Evolutionary conservation across 2,797 vertebrate species (phyloP).

Genomic region (Apodemus agrarius): DNA sequence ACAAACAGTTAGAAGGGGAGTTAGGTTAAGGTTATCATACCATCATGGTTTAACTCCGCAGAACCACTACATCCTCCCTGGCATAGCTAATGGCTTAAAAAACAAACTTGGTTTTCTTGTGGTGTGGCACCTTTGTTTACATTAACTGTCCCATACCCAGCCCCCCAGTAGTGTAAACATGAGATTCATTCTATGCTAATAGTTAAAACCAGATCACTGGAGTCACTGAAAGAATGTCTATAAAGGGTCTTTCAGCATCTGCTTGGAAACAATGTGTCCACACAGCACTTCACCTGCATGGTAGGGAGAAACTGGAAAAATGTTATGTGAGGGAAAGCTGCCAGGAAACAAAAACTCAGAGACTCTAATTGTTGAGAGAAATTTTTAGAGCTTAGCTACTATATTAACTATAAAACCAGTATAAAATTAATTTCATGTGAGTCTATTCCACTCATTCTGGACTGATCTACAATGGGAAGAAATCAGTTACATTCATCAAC

Average conservation of each 20-base stretch:
- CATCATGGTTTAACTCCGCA: neutral
- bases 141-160: neutral
- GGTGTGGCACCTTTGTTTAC: neutral
- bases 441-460: neutral
- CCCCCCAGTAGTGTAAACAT: neutral
- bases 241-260: neutral
- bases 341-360: neutral
- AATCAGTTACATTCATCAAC: neutral
- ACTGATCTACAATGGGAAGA: neutral
- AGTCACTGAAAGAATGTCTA: neutral
- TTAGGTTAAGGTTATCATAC: neutral
- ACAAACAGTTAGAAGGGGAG: neutral
- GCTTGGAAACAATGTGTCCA: neutral
- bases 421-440: slow-evolving; percentile 13
- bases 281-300: neutral
- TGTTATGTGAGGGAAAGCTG: neutral
- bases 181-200: neutral
- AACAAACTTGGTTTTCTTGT: neutral
- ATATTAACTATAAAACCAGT: neutral
- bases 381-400: neutral
- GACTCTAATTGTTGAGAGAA: neutral
- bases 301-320: neutral
- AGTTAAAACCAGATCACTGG: neutral
- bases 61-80: neutral
- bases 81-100: neutral